Conservation (phyloP, 2,888 invertebrate species). For the Pyrocoelia pectoralis region DNA sequence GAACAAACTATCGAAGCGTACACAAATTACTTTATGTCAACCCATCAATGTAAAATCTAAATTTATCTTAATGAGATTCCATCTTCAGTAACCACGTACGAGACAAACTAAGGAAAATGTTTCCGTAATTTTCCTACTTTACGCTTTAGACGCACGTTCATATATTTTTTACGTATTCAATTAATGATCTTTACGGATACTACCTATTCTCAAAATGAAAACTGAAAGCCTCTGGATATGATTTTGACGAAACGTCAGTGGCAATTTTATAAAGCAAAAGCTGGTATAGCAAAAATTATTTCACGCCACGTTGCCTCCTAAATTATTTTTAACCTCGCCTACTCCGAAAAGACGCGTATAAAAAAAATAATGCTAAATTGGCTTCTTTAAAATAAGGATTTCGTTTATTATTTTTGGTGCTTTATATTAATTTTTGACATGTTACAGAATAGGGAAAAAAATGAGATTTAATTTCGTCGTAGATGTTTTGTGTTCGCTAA, state of each 20-base stretch:
- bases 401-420: no score
- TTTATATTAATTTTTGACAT: no score
- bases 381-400: no score
- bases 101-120: neutral
- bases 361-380: no score
- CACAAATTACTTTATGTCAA: slow-evolving; percentile 29
- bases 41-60: slow-evolving; percentile 17
- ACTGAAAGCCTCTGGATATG: neutral
- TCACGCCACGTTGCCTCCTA: neutral
- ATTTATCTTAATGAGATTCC: neutral
- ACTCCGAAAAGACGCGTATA: no score
- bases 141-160: neutral
- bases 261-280: neutral
- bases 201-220: neutral
- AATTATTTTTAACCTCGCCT: neutral
- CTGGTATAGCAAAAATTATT: neutral
- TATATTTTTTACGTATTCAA: neutral
- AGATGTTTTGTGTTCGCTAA: no score
- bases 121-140: neutral
- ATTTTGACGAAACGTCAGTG: neutral
- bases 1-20: slow-evolving; percentile 13
- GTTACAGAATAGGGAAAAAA: no score
- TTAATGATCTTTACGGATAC: neutral
- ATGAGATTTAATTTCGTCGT: no score
- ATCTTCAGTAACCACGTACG: neutral